phyloP scores from a whole-genome alignment of 2,797 vertebrate genomes.

The Neosilurus mollespiculum region DNA sequence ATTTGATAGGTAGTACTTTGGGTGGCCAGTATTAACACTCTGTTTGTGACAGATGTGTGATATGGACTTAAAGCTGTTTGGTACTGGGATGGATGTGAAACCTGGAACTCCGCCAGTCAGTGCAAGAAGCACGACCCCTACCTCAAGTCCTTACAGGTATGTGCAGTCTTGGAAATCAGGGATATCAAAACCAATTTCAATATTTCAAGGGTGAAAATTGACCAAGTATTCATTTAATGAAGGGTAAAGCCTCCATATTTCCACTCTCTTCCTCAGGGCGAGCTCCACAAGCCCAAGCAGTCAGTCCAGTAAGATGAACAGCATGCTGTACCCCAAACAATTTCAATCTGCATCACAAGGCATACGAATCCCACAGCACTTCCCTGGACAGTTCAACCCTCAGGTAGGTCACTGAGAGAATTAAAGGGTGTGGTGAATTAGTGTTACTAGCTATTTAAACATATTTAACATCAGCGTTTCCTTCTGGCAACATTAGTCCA shows the following conservation, averaged over 20 bases:
- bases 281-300: conserved; percentile 96
- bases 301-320: conserved; percentile 98
- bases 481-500: no score
- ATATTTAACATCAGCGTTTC: no score
- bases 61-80: conserved; percentile 95
- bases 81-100: conserved; percentile 92
- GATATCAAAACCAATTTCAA: neutral
- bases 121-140: conserved; percentile 91
- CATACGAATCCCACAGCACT: conserved; percentile 92
- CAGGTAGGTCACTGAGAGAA: conserved; percentile 75
- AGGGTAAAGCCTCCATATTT: no score
- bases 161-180: neutral
- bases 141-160: conserved; percentile 93
- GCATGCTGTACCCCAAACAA: conserved; percentile 97
- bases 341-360: conserved; percentile 86
- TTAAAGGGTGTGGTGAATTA: neutral
- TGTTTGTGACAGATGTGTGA: conserved; percentile 83
- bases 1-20: neutral
- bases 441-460: no score
- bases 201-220: neutral
- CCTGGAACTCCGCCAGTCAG: conserved; percentile 91
- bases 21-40: neutral
- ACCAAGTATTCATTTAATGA: neutral
- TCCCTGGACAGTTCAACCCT: conserved; percentile 92
- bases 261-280: conserved; percentile 75